Evolutionary conservation across 2,888 invertebrate genomes (phyloP), one percentile per base, ranked within the genome.

Genomic region (Eupithecia subumbrata): DNA sequence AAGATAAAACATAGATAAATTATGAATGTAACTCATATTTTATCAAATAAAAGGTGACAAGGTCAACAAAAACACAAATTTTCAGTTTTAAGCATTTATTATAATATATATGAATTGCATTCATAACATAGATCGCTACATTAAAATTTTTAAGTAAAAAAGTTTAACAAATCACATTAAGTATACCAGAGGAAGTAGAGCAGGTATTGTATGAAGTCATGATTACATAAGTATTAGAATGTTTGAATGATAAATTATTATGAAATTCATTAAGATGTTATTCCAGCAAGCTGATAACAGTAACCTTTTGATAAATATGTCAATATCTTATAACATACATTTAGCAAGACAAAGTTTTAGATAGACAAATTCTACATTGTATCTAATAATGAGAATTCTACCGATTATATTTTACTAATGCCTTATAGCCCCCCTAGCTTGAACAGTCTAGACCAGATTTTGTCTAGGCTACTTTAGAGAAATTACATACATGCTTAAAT

Each of bases 71-170:
- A 91, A 92, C 88, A 89, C 88, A 86, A 80, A 25, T 40, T 40
- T 8, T 81, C 82, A 83, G 84, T 83, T 90, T 89, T 84, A 92
- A 93, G 91, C 92, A 80, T 93, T 92, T 94, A 92, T 92, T 92
- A 93, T n/a, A n/a, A n/a, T n/a, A n/a, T n/a, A n/a, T 93, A 94
- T 94, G 94, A 95, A 94, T 94, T 94, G 91, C 94, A 95, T 95
- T 93, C 94, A 94, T 80, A 81, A 75, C 14, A 67, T 71, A 72
- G 52, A 74, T 43, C 52, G 30, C 74, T 71, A 78, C 78, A 76
- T 64, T 25, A 60, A 12, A 60, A 60, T 60, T 60, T 73, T 72
- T 60, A 43, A 75, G 76, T 72, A 75, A 74, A 78, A 69, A 78
- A 69, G 56, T 71, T 69, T 75, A 67, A 60, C 30, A 60, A 72